Evolutionary conservation across 2,888 invertebrate species (phyloP), one percentile per base, ranked within the genome.

Genomic region (Masnerella sp.): DNA sequence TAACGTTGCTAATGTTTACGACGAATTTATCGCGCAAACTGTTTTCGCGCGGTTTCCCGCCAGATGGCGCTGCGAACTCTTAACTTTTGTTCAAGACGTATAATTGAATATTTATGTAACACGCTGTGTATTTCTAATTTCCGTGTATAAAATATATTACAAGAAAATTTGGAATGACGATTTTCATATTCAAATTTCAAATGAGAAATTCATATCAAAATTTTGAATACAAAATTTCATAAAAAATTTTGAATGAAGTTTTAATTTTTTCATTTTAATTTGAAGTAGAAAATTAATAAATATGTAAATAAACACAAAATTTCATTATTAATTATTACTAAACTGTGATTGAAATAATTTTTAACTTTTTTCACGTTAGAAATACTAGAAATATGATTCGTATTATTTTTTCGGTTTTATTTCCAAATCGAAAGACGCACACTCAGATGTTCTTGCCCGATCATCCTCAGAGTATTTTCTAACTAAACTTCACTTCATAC

Each of bases 381-480:
- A 47, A n/a, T 5, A 51, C 28, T 11, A 7, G 15, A 38, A 32
- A 43, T 25, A 43, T 40, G 20, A 42, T 32, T 62, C 42, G 11
- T 32, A 3, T 34, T 42, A 52, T 43, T 62, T 49, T 47, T 30
- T 30, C 30, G n/a, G 17, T 49, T 49, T 61, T 49, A 40, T 36
- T 52, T 15, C 34, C 7, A 8, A 11, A 5, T 25, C 42, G 17
- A 51, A 34, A 64, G 54, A 43, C 25, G 52, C 54, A 36, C 38
- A 38, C 45, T 34, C 45, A 15, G 30, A 28, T 30, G 34, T 64
- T 34, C 45, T 34, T 47, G 28, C 42, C 20, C 30, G 8, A 32
- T 51, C 61, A 49, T 32, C 52, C 17, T 12, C 25, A 4, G 20
- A 52, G 25, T 64, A 49, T 64, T 64, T 64, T 25, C 17, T 51